Evolutionary conservation across 2,888 invertebrate species (phyloP).

Genomic region (Rhamphomyia laevipes): DNA sequence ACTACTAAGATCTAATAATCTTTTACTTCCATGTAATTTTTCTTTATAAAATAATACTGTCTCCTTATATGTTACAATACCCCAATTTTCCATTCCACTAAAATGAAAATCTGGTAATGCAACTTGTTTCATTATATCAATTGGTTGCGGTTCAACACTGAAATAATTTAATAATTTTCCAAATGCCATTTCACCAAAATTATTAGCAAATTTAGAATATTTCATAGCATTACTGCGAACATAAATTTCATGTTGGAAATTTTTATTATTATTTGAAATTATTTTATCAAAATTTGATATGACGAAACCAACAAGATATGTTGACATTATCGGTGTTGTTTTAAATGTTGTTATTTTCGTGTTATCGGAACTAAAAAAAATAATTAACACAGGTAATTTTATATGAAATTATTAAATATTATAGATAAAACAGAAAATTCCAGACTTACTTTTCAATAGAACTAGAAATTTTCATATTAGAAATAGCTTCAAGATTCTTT

Average conservation of each 20-base stretch:
- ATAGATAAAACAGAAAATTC: neutral
- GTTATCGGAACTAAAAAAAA: conserved; percentile 21
- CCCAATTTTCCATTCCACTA: conserved; percentile 69
- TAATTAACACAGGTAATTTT: neutral
- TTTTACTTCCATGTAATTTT: neutral
- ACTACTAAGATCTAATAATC: conserved; percentile 21
- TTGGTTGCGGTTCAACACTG: conserved; percentile 35
- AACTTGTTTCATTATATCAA: conserved; percentile 44
- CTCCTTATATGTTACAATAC: conserved; percentile 45
- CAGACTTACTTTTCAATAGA: neutral
- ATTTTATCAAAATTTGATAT: conserved; percentile 41
- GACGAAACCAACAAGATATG: conserved; percentile 63
- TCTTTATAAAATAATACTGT: conserved; percentile 23
- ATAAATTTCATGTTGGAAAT: conserved; percentile 4
- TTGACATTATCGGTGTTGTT: conserved; percentile 49
- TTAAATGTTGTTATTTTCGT: conserved; percentile 16
- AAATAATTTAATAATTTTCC: conserved; percentile 11
- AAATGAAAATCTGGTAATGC: conserved; percentile 66
- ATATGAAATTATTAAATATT: neutral
- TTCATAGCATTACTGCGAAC: conserved; percentile 33
- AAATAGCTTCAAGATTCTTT: conserved; percentile 21
- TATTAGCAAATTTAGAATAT: conserved; percentile 53
- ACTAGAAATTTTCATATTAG: conserved; percentile 7
- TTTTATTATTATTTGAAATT: neutral
- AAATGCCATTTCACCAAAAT: conserved; percentile 32